Evolutionary conservation across 2,113 vertebrate species (phyloP).

Genomic region (Trichechus manatus): DNA sequence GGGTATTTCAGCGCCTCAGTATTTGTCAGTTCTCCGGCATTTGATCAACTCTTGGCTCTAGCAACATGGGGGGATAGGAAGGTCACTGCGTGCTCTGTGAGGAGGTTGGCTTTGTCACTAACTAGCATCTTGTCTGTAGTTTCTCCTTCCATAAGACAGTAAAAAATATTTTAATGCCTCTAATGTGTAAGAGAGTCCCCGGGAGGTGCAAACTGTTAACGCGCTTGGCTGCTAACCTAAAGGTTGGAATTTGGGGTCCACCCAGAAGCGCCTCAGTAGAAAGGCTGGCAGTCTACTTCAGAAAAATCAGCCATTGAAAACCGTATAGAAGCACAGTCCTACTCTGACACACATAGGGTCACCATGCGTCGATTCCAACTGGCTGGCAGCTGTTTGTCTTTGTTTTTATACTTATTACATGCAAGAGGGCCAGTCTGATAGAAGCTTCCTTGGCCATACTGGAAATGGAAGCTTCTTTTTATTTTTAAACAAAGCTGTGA

Average conservation of each 20-base stretch:
- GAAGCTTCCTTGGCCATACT: background rate
- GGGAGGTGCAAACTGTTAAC: background rate
- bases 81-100: background rate
- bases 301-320: background rate
- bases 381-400: background rate
- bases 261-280: background rate
- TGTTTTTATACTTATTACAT: slow-evolving; percentile 21
- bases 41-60: slow-evolving; percentile 11
- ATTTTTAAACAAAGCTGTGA: slow-evolving; percentile 52
- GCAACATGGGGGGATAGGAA: background rate
- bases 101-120: background rate
- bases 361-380: no score
- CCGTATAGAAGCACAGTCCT: background rate
- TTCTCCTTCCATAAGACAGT: background rate
- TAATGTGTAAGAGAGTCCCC: background rate
- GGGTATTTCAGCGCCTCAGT: background rate
- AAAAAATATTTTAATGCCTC: slow-evolving; percentile 17
- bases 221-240: background rate
- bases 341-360: background rate
- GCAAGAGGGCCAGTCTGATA: background rate
- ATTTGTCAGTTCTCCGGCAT: background rate
- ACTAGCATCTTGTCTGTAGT: background rate
- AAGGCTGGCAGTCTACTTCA: background rate
- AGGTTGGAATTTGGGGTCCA: background rate
- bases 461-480: slow-evolving; percentile 30